These are phyloP conservation scores for Ciconia boyciana DNA, from an alignment of 2,113 vertebrate species.

Conservation along the genomic window DNA sequence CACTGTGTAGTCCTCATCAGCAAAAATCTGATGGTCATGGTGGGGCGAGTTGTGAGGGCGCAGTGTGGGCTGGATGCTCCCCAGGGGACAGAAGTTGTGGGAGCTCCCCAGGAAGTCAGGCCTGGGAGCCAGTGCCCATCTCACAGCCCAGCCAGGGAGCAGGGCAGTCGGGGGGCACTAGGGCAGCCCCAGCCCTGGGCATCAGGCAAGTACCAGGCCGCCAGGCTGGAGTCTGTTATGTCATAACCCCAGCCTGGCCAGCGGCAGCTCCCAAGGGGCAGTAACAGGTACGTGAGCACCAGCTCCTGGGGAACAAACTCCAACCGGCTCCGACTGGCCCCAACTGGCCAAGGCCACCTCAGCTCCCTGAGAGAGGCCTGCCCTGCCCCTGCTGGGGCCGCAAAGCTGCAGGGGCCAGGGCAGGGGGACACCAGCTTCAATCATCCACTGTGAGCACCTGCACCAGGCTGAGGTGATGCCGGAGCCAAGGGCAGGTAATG, in stretches of 20 bases:
- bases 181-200: too few species aligned
- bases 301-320: background rate
- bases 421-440: background rate
- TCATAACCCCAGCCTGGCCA: background rate
- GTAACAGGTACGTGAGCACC: fast-evolving
- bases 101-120: too few species aligned
- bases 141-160: background rate
- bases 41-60: fast-evolving
- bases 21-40: fast-evolving
- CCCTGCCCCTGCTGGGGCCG: background rate
- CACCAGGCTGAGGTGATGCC: fast-evolving
- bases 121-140: background rate
- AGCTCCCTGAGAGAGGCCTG: background rate
- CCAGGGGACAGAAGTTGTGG: background rate
- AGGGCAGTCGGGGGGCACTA: background rate
- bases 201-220: background rate
- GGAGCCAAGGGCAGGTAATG: fast-evolving
- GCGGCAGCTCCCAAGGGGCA: fast-evolving
- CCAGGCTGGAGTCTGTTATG: background rate
- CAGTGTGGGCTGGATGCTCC: fast-evolving
- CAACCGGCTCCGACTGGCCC: fast-evolving
- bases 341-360: background rate
- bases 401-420: fast-evolving
- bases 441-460: fast-evolving
- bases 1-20: background rate